Conservation (phyloP, 2,888 invertebrate species). For the Aspidiotus destructor region DNA sequence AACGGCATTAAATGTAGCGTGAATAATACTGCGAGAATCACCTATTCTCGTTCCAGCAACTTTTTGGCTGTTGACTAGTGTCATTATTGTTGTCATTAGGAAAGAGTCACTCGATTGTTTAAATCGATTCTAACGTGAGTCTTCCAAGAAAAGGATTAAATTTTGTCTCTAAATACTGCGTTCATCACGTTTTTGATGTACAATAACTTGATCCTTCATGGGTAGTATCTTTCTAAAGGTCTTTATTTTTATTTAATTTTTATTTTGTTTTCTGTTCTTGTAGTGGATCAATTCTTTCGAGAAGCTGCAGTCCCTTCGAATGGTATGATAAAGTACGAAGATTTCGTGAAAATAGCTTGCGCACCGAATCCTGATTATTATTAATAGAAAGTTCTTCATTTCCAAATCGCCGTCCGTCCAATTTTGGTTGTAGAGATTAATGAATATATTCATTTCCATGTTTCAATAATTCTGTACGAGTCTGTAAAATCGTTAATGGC, state of each 20-base stretch:
- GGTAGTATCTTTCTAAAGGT: background rate
- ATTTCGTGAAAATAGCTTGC: conserved; percentile 85
- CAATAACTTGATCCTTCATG: too few relatives aligned
- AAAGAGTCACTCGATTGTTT: too few relatives aligned
- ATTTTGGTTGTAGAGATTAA: background rate
- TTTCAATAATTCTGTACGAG: background rate
- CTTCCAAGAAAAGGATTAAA: too few relatives aligned
- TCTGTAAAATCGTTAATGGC: too few relatives aligned
- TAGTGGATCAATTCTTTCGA: conserved; percentile 79
- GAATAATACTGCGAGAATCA: too few relatives aligned
- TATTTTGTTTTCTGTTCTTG: background rate
- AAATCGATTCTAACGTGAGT: too few relatives aligned
- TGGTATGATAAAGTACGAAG: conserved; percentile 75
- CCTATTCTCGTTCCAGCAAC: background rate
- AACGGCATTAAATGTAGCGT: too few relatives aligned
- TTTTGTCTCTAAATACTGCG: too few relatives aligned
- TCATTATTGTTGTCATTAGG: too few relatives aligned
- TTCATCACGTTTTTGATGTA: too few relatives aligned
- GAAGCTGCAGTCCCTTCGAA: conserved; percentile 77
- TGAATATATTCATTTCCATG: background rate
- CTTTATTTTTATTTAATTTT: background rate
- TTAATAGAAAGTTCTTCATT: conserved; percentile 43
- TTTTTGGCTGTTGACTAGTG: too few relatives aligned
- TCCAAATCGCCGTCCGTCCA: conserved; percentile 10
- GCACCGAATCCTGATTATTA: conserved; percentile 90